These are phyloP conservation scores for Poeciliopsis prolifica DNA, from an alignment of 2,113 vertebrate genomes.

Conservation along the genomic window DNA sequence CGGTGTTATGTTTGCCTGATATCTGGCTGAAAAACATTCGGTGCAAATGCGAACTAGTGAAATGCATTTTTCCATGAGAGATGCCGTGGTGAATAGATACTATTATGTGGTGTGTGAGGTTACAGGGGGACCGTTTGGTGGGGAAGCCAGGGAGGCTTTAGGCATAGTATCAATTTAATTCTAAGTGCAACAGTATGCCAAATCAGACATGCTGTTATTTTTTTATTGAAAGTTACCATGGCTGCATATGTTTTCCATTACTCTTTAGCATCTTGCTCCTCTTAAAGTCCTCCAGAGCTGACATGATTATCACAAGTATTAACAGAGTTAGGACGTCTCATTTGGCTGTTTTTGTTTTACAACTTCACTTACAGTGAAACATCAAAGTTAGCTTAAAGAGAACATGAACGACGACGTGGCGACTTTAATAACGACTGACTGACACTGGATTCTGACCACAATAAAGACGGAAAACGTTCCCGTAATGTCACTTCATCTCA, in stretches of 20 bases:
- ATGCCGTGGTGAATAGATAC: slow-evolving; percentile 55
- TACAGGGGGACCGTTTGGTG: slow-evolving; percentile 16
- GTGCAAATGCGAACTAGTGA: slow-evolving; percentile 62
- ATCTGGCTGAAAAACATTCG: slow-evolving; percentile 54
- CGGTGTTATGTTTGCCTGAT: slow-evolving; percentile 50
- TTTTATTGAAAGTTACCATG: slow-evolving; percentile 28
- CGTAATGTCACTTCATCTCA: neutral
- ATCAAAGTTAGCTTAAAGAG: slow-evolving; percentile 30
- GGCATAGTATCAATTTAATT: slow-evolving; percentile 41
- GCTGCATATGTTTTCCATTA: slow-evolving; percentile 48
- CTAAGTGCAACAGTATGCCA: slow-evolving; percentile 20
- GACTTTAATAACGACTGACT: slow-evolving; percentile 37
- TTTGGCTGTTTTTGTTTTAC: slow-evolving; percentile 46
- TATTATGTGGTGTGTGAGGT: slow-evolving; percentile 61
- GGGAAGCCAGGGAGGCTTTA: slow-evolving; percentile 36
- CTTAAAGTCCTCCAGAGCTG: slow-evolving; percentile 26
- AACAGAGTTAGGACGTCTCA: slow-evolving; percentile 39
- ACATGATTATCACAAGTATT: slow-evolving; percentile 35
- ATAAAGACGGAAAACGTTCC: neutral
- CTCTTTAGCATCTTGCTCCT: slow-evolving; percentile 13
- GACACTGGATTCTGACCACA: neutral
- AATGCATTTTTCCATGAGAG: slow-evolving; percentile 61
- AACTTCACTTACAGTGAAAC: slow-evolving; percentile 20
- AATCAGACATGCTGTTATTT: slow-evolving; percentile 34
- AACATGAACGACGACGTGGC: slow-evolving; percentile 32